Base-by-base conservation (phyloP, 2,888 invertebrate species). In the Acronicta aceris region DNA sequence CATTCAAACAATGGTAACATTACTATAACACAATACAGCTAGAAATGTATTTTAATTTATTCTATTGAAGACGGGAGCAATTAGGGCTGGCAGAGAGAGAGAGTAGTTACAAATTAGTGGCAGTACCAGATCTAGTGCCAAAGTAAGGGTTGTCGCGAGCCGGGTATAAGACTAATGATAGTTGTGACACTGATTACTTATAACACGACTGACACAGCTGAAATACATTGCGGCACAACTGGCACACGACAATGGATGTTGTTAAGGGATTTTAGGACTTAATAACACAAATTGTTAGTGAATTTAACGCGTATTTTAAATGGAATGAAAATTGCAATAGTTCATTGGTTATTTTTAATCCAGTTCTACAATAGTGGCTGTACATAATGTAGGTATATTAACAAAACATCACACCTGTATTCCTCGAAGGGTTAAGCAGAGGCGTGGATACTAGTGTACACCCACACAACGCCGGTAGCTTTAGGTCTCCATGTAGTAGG, bases 121-220 rank as follows among this genome's bases (percentile, higher is more conserved):
- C 60, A 50, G 42, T 25, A n/a, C 60, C 51, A 47, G 63, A 72
- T 68, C 68, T 64, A 76, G 77, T 64, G 47, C 61, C 57, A 58
- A 64, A 65, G 63, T 61, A 43, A 76, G 74, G 59, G 61, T 59
- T 60, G 59, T 60, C 61, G 27, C 57, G 50, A 45, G 57, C 49
- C 52, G 46, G 36, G 16, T 15, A 50, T 50, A 51, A 64, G 61
- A 77, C 71, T 60, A 70, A 75, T 71, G 58, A 43, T 67, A 30
- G 53, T 48, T 56, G 25, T 57, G 66, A 66, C 64, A 46, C 64
- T 62, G 64, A 74, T 66, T 66, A 77, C 61, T 70, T 70, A 60
- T 53, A 52, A 58, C 58, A 45, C 46, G 12, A 70, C 51, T 54
- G 56, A 51, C 74, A 53, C 9, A 30, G 46, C 41, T 60, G 56